These are phyloP conservation scores for Hydroisotoma schaefferi DNA, from an alignment of 2,888 invertebrate genomes.

Conservation along the genomic window DNA sequence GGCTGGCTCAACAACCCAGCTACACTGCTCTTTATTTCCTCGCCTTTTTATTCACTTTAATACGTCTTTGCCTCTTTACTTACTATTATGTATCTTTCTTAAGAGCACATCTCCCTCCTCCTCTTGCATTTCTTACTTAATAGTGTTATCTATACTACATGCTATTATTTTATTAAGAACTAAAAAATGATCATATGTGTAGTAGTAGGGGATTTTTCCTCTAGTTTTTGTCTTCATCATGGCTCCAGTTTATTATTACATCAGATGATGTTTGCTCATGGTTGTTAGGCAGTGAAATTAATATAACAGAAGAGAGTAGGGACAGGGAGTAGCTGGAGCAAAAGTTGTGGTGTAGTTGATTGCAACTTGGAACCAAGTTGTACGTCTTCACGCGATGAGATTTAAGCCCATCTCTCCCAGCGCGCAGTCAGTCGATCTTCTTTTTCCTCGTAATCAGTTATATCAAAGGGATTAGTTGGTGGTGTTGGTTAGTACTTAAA, in stretches of 20 bases:
- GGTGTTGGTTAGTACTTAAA: background rate
- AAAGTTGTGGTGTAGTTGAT: no score
- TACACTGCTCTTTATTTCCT: background rate
- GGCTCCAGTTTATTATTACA: conserved; percentile 15
- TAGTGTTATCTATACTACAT: no score
- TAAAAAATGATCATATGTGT: background rate
- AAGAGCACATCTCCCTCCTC: no score
- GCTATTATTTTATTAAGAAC: no score
- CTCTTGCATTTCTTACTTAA: no score
- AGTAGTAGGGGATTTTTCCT: conserved; percentile 7
- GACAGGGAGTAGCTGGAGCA: background rate
- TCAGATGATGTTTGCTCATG: conserved; percentile 14
- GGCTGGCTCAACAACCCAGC: background rate
- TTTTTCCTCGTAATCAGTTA: conserved; percentile 10
- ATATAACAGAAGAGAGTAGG: background rate
- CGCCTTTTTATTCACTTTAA: no score
- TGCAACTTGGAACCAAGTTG: conserved; percentile 9
- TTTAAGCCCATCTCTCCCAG: conserved; percentile 4
- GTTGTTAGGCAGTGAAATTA: conserved; percentile 14
- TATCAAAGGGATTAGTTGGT: conserved; percentile 11
- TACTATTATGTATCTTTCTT: no score
- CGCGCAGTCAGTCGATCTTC: conserved; percentile 1
- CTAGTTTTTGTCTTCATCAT: conserved; percentile 14
- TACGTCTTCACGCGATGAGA: conserved; percentile 20
- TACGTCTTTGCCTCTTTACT: no score